phyloP scores from a whole-genome alignment of 2,113 vertebrate species.

The Phylloscopus trochilus region DNA sequence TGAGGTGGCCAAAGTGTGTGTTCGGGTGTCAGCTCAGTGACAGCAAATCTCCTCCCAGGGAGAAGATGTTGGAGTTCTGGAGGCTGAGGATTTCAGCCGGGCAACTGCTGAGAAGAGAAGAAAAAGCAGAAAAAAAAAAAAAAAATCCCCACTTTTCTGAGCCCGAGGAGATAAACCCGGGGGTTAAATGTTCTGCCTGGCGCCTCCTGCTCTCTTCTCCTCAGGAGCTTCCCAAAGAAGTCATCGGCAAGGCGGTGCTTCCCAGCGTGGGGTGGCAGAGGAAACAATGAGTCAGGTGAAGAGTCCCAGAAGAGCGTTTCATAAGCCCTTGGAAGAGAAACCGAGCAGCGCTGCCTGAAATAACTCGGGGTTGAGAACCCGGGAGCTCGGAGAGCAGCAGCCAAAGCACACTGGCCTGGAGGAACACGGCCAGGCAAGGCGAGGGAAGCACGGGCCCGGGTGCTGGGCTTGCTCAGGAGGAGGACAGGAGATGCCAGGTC shows the following conservation, averaged over 20 bases:
- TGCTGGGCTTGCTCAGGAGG: not conserved
- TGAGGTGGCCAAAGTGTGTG: not conserved
- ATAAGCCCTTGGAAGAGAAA: constrained; percentile 62
- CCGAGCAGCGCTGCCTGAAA: constrained; percentile 16
- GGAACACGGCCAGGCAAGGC: not conserved
- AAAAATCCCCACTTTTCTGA: not conserved
- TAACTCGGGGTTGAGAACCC: constrained; percentile 30
- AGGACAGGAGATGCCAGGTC: not conserved
- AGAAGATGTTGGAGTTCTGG: not conserved
- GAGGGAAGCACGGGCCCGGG: not conserved
- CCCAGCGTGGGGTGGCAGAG: constrained; percentile 54
- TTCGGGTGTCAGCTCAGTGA: not conserved
- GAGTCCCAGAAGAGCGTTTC: constrained; percentile 55
- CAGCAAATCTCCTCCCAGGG: not conserved
- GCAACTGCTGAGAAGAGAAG: not conserved
- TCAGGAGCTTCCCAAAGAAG: constrained; percentile 57
- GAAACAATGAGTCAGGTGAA: constrained; percentile 68
- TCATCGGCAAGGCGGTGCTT: not conserved
- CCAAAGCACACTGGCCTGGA: constrained; percentile 41
- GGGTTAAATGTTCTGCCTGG: constrained; percentile 20
- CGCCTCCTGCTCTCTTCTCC: not conserved
- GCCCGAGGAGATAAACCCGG: not conserved
- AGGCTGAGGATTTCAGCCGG: not conserved
- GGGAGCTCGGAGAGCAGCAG: not conserved
- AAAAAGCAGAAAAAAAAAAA: not conserved